Evolutionary conservation across 2,797 vertebrate species (phyloP).

Genomic region (Malurus splendens): DNA sequence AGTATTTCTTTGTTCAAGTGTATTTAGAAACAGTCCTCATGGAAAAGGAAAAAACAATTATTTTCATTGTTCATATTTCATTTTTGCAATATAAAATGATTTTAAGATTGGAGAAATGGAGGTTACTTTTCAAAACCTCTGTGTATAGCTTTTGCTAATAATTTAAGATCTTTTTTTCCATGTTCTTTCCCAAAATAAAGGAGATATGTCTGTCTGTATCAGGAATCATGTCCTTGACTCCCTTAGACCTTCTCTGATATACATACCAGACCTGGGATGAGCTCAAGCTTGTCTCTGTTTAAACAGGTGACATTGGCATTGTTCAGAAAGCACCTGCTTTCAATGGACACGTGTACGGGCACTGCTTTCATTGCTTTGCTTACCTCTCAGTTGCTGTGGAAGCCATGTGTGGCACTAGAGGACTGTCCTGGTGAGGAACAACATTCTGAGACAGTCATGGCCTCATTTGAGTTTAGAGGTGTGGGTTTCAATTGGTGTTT

Average conservation of each 20-base stretch:
- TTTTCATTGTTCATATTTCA: neutral
- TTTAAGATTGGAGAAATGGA: neutral
- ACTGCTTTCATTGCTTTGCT: neutral
- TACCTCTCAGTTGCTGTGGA: neutral
- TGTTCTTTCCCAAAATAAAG: neutral
- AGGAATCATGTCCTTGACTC: neutral
- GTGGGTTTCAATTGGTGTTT: neutral
- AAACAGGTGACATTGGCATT: neutral
- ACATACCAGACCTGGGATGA: fast-evolving
- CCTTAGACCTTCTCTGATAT: neutral
- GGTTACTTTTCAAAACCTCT: neutral
- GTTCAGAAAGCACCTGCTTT: neutral
- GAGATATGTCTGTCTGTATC: neutral
- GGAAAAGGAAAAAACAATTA: neutral
- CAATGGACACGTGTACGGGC: neutral
- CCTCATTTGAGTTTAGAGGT: neutral
- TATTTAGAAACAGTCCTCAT: neutral
- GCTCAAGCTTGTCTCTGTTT: neutral
- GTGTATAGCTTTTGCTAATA: neutral
- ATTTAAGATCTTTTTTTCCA: neutral
- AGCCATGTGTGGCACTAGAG: neutral
- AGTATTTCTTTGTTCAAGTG: neutral
- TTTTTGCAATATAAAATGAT: neutral
- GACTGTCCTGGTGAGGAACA: neutral
- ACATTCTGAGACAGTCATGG: neutral